phyloP scores from a whole-genome alignment of 2,888 invertebrate genomes.

The Amphiduros pacificus region DNA sequence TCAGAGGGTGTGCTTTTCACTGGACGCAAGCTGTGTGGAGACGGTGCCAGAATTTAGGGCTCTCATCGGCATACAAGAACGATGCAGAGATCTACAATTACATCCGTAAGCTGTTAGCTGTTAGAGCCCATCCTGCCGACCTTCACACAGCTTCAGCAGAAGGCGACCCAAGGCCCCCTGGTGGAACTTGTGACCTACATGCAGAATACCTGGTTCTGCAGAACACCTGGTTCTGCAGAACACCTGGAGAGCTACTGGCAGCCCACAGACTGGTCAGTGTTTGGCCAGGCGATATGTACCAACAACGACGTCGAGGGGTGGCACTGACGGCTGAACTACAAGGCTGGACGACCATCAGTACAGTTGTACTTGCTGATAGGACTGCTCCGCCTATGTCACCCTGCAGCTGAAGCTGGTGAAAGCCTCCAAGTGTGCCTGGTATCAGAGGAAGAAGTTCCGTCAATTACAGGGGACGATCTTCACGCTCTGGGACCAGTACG shows the following conservation, averaged over 20 bases:
- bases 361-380: constrained; percentile 9
- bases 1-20: constrained; percentile 13
- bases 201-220: neutral
- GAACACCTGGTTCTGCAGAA: neutral
- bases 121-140: neutral
- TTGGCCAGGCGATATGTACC: neutral
- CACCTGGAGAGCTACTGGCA: neutral
- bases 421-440: neutral
- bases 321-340: constrained; percentile 14
- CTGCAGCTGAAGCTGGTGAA: constrained; percentile 1
- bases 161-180: neutral
- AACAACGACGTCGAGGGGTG: constrained; percentile 18
- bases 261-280: too few relatives aligned
- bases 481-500: neutral
- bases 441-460: neutral
- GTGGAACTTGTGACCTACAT: neutral
- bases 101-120: neutral
- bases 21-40: constrained; percentile 12
- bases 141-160: neutral
- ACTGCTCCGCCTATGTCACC: neutral
- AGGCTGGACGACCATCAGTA: neutral
- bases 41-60: neutral
- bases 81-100: constrained; percentile 1
- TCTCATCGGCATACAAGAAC: neutral
- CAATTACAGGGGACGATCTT: neutral